Evolutionary conservation across 1,140 invertebrate species (phyloP).

Genomic region (Nomia melanderi): DNA sequence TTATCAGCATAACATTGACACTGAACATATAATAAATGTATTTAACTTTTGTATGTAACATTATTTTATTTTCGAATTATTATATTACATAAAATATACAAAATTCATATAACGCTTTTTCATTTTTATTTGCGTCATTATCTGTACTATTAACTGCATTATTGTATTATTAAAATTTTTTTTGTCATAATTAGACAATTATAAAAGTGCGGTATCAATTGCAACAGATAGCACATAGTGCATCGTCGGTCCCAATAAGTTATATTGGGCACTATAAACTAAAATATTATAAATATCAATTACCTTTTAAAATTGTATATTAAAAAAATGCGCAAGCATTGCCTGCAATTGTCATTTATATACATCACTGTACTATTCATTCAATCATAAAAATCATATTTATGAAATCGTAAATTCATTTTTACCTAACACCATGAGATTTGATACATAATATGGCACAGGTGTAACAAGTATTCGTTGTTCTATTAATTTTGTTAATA

Average conservation of each 20-base stretch:
- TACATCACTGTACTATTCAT: neutral
- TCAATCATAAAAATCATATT: neutral
- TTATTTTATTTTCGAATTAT: neutral
- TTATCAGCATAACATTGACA: neutral
- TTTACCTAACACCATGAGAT: slow-evolving; percentile 64
- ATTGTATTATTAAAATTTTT: too few species aligned
- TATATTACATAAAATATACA: slow-evolving; percentile 8
- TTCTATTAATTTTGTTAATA: slow-evolving; percentile 63
- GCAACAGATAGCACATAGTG: too few species aligned
- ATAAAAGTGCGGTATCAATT: too few species aligned
- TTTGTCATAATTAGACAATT: neutral
- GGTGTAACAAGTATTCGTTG: slow-evolving; percentile 59
- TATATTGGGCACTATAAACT: too few species aligned
- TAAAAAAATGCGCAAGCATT: neutral
- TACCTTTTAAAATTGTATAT: neutral
- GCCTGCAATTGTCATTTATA: too few species aligned
- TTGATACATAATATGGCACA: slow-evolving; percentile 67
- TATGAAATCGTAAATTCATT: slow-evolving; percentile 52
- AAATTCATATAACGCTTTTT: slow-evolving; percentile 12
- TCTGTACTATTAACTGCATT: too few species aligned
- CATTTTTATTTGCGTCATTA: neutral
- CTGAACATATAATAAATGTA: neutral
- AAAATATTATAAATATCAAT: too few species aligned
- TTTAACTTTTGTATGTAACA: neutral
- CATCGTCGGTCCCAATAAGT: too few species aligned